Conservation (phyloP, 2,888 invertebrate genomes). For the Linnaemya vulpina region DNA sequence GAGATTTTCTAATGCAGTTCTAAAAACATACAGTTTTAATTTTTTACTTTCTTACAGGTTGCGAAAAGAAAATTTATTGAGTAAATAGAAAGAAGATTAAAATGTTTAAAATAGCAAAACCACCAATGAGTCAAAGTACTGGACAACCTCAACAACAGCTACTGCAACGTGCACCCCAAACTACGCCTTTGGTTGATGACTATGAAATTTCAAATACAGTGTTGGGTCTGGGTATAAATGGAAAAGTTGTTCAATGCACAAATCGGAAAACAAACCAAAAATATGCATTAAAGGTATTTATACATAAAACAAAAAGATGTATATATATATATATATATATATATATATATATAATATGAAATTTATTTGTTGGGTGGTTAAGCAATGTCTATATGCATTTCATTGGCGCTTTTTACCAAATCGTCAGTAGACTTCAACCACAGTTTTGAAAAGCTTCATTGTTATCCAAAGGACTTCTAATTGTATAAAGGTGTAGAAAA, state of each 20-base stretch:
- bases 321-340: background rate
- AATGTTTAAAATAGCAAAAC: constrained; percentile 73
- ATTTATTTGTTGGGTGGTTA: too few species aligned
- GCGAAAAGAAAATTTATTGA: constrained; percentile 1
- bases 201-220: constrained; percentile 96
- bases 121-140: constrained; percentile 66
- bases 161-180: constrained; percentile 85
- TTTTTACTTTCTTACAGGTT: constrained; percentile 21
- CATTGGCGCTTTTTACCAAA: too few species aligned
- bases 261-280: constrained; percentile 89
- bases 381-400: too few species aligned
- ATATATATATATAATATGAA: too few species aligned
- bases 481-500: too few species aligned
- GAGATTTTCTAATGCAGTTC: too few species aligned
- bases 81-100: background rate
- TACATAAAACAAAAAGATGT: background rate
- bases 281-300: constrained; percentile 93
- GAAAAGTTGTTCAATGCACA: constrained; percentile 98
- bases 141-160: constrained; percentile 73
- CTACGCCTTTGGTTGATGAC: constrained; percentile 92
- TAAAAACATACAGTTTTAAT: constrained; percentile 14
- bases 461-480: too few species aligned
- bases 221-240: constrained; percentile 98
- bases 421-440: too few species aligned
- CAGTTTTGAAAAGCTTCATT: too few species aligned